These are phyloP conservation scores for Drosophila multiciliata DNA, from an alignment of 2,888 invertebrate species.

Conservation along the genomic window DNA sequence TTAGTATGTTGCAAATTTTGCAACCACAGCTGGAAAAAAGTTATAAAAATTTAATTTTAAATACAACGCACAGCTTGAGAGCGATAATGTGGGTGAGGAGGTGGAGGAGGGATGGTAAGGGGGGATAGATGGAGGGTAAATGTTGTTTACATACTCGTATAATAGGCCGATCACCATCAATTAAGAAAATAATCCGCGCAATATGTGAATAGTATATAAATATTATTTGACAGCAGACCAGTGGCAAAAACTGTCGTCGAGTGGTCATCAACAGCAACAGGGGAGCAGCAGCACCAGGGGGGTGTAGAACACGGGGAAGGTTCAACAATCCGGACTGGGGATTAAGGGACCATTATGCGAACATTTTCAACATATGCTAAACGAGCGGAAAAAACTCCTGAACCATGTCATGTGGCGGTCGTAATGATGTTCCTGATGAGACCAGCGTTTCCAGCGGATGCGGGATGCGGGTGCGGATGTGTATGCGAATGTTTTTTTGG, in stretches of 20 bases:
- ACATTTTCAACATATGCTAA: conserved; percentile 66
- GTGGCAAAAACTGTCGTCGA: conserved; percentile 55
- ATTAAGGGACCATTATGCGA: conserved; percentile 58
- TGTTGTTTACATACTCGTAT: conserved; percentile 29
- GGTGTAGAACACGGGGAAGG: not conserved
- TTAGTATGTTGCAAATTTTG: conserved; percentile 55
- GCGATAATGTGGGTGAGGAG: not conserved
- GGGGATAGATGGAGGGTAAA: not conserved
- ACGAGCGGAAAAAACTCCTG: conserved; percentile 38
- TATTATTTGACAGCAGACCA: conserved; percentile 65
- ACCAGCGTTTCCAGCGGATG: conserved; percentile 17
- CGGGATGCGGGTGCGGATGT: conserved; percentile 14
- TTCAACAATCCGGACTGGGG: conserved; percentile 32
- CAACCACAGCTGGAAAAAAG: conserved; percentile 46
- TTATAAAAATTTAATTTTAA: conserved; percentile 54
- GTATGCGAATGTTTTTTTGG: conserved; percentile 20
- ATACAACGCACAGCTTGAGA: conserved; percentile 2
- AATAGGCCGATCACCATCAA: conserved; percentile 72
- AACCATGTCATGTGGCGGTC: conserved; percentile 47
- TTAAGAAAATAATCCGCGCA: conserved; percentile 75
- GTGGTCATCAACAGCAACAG: conserved; percentile 36
- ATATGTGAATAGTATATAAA: conserved; percentile 69
- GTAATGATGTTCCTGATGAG: conserved; percentile 57
- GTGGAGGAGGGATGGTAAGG: too few species aligned
- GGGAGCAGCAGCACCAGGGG: not conserved